These are phyloP conservation scores for Dicyrtoma fusca DNA, from an alignment of 2,888 invertebrate genomes.

Conservation along the genomic window DNA sequence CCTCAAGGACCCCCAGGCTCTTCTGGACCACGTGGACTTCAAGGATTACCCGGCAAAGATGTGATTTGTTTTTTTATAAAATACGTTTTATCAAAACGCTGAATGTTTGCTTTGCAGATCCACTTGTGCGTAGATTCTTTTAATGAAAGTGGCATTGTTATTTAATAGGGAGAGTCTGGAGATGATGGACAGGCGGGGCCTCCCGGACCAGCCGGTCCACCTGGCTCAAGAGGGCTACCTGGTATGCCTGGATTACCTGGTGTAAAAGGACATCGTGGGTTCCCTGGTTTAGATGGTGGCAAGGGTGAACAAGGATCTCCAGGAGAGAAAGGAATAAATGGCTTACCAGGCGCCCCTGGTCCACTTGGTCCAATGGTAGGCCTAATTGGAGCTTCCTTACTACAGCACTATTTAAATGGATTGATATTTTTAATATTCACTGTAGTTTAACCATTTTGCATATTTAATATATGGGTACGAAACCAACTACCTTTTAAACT, in stretches of 20 bases:
- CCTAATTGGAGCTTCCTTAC: no score
- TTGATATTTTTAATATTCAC: no score
- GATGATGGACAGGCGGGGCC: constrained; percentile 80
- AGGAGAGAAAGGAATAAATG: constrained; percentile 77
- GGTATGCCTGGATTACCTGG: constrained; percentile 81
- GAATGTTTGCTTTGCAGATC: background rate
- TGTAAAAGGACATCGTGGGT: constrained; percentile 80
- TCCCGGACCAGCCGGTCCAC: constrained; percentile 71
- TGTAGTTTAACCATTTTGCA: no score
- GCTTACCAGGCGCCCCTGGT: constrained; percentile 64
- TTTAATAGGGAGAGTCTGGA: constrained; percentile 70
- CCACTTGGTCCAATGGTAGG: constrained; percentile 74
- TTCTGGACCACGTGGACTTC: constrained; percentile 68
- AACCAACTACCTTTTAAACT: no score
- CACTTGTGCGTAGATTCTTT: background rate
- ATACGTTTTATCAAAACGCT: background rate
- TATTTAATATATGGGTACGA: no score
- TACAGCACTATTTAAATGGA: no score
- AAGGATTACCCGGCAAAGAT: constrained; percentile 75
- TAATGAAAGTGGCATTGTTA: constrained; percentile 8
- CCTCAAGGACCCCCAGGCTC: constrained; percentile 64
- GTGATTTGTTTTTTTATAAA: no score
- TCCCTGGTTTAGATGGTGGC: constrained; percentile 75
- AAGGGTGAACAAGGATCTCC: constrained; percentile 77
- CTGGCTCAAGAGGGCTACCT: constrained; percentile 73